Evolutionary conservation across 2,888 invertebrate species (phyloP), one percentile per base, ranked within the genome.

Genomic region (Diaperis boleti): DNA sequence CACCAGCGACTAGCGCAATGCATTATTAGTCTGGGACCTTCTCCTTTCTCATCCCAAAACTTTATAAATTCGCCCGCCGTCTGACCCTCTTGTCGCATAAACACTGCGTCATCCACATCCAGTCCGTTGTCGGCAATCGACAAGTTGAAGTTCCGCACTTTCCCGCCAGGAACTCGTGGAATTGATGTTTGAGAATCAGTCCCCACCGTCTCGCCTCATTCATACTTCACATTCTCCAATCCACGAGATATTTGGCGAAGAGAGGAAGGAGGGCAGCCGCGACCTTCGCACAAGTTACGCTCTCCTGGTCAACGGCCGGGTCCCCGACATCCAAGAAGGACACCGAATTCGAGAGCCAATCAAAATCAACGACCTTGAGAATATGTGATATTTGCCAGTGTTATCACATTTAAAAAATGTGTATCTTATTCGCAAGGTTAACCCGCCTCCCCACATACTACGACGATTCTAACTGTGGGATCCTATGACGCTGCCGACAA

Each of bases 201-300:
- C 22, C 44, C 45, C 56, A 55, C 44, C 31, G 56, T 56, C 45
- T 35, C 56, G 56, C 45, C 56, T 56, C 56, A 56, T 56, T 56
- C 56, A 56, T 56, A 22, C 44, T 26, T 31, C 26, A 39, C 39
- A 37, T 55, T 22, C 31, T 54, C 14, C 6, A 42, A 42, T 42
- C 14, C 44, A 35, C 44, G 42, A 42, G 42, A 7, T 42, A 42
- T 42, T 55, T 31, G 31, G 44, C 18, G 18, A 55, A 42, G 31
- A 42, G 10, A 55, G 26, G 26, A 39, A 26, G 55, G 26, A 39
- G 39, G 55, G 26, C 8, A 17, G 33, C 13, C 17, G 44, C 56
- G 56, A 44, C 56, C 56, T 56, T 56, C 56, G 45, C 45, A 56
- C 45, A 18, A 54, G 26, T 54, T 52, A 52, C 35, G 45, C 37